Evolutionary conservation across 2,797 vertebrate genomes (phyloP), one percentile per base, ranked within the genome.

Genomic region (Myripristis jacobus): DNA sequence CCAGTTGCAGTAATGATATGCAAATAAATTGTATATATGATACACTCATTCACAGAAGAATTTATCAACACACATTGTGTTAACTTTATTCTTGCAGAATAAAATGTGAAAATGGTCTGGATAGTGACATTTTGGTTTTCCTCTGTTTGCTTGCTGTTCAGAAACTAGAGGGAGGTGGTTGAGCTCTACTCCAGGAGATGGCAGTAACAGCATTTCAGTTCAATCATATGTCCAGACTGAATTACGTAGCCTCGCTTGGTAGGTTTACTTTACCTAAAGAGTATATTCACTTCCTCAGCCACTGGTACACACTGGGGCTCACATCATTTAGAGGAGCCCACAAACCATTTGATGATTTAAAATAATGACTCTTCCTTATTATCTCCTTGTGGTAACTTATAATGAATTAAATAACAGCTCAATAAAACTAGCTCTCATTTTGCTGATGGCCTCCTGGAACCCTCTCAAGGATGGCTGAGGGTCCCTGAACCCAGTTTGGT

Each of bases 141-240:
- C 31, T 51, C n/a, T 3, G 16, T 66, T 31, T 72, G 38, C 38
- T 41, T 11, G 11, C 38, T 41, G 13, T 41, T 63, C 53, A 64
- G 29, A 27, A 54, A 21, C 1, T 1, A 48, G 2, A 13, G 25
- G 27, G 34, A 13, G 4, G 8, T 6, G 24, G 48, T 51, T n/a
- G 1, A 54, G 34, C 25, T 27, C 24, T n/a, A 0, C 6, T 70
- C 90, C 91, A 80, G 59, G 61, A 91, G 90, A 73, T 77, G 90
- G 90, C 89, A 86, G 85, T 72, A 78, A 56, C 24, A 65, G 22
- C 60, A 36, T 85, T 79, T 77, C 58, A 73, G 79, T 31, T 68
- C 47, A 64, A 74, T 56, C 57, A 27, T 73, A 65, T 3, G n/a
- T 63, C 10, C 29, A 66, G 24, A 41, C 48, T 3, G 19, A 52